Evolutionary conservation across 2,797 vertebrate species (phyloP), one percentile per base, ranked within the genome.

Genomic region (Taeniopygia guttata): DNA sequence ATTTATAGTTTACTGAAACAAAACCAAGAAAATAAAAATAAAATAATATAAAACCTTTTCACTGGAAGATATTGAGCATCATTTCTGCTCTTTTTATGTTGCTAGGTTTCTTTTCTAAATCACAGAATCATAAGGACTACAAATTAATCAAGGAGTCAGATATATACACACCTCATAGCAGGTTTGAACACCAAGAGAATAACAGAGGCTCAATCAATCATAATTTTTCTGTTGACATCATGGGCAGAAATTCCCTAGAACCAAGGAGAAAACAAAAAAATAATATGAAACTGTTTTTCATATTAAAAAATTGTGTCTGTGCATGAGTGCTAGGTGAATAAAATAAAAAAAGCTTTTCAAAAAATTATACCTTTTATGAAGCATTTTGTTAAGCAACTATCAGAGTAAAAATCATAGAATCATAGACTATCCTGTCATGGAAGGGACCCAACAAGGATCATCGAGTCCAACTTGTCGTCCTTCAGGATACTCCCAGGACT

Each of bases 261-360:
- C 3, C 18, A 73, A 4, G 27, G n/a, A 70, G 7, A 84, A 87
- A 13, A 43, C 6, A 20, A 36, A 54, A 54, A 29, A 67, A 72
- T 1, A 45, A 59, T 59, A 59, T 0, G 0, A 43, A 72, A 13
- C 1, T 18, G 1, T 38, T 75, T 42, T 75, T 70, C 13, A 7
- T 27, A 42, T 8, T 54, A n/a, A 83, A 72, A 54, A 38, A 11
- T 20, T 69, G 1, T 40, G 7, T 36, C 29, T 82, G 14, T 2
- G 2, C 6, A 14, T 9, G 21, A 42, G 13, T 16, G 3, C 49
- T 59, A 32, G 15, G 16, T 36, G 5, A 42, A 46, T 8, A 43
- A 26, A 13, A 23, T 17, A 9, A 38, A 48, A 19, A n/a, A 55
- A n/a, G 2, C 1, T 34, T 63, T 46, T 38, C 2, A 7, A 40